Evolutionary conservation across 2,113 vertebrate genomes (phyloP).

Genomic region (Syngnathus scovelli): DNA sequence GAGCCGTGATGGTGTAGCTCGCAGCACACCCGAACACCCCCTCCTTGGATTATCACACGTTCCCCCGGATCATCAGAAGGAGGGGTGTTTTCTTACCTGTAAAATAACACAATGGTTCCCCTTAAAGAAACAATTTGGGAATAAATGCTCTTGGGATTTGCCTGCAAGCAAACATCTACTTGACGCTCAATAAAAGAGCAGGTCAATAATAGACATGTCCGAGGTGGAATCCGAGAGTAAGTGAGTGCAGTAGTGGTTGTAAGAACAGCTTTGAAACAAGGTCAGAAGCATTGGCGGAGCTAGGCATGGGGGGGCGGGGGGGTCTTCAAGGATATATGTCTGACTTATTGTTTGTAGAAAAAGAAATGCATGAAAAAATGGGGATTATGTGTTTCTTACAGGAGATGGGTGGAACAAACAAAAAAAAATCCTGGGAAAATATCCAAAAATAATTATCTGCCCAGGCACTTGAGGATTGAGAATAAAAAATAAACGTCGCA

Average conservation of each 20-base stretch:
- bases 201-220: slow-evolving; percentile 7
- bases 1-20: slow-evolving; percentile 40
- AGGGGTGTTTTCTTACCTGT: slow-evolving; percentile 15
- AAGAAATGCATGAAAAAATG: no score
- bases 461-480: no score
- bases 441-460: no score
- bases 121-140: neutral
- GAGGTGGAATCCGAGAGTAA: slow-evolving; percentile 4
- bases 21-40: slow-evolving; percentile 21
- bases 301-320: no score
- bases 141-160: neutral
- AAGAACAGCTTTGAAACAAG: slow-evolving; percentile 1
- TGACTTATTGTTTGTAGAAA: no score
- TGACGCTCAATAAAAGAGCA: slow-evolving; percentile 14
- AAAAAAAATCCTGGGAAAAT: no score
- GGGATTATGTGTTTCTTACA: no score
- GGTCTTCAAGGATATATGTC: no score
- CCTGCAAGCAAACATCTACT: slow-evolving; percentile 5
- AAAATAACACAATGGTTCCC: slow-evolving; percentile 23
- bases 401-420: no score
- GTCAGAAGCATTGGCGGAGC: neutral
- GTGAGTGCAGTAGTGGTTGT: neutral
- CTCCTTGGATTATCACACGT: slow-evolving; percentile 6
- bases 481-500: no score
- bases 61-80: slow-evolving; percentile 17